Evolutionary conservation across 2,797 vertebrate genomes (phyloP).

Genomic region (Scolopax rusticola): DNA sequence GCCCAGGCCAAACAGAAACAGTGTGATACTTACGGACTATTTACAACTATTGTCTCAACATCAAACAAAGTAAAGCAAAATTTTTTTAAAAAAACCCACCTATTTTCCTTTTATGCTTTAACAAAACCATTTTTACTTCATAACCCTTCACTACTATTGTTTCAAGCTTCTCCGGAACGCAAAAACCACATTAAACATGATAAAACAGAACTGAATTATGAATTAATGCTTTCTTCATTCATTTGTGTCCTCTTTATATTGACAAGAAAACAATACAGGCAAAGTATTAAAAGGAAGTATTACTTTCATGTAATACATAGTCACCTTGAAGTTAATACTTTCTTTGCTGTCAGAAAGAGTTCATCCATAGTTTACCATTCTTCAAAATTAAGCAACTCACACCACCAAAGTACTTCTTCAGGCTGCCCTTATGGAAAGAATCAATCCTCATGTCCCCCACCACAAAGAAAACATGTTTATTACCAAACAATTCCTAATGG

Average conservation of each 20-base stretch:
- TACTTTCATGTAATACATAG: neutral
- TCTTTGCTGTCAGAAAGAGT: neutral
- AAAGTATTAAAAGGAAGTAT: neutral
- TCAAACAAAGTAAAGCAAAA: neutral
- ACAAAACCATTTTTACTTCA: neutral
- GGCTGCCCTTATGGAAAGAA: neutral
- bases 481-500: neutral
- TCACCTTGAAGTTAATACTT: neutral
- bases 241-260: neutral
- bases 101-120: neutral
- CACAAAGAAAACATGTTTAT: neutral
- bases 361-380: neutral
- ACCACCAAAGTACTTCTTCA: neutral
- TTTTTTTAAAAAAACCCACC: too few relatives aligned
- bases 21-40: neutral
- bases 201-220: neutral
- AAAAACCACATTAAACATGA: neutral
- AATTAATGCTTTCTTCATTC: neutral
- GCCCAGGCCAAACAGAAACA: neutral
- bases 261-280: neutral
- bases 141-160: neutral
- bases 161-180: neutral
- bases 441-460: neutral
- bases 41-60: neutral
- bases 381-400: neutral